Evolutionary conservation across 2,113 vertebrate species (phyloP).

Genomic region (Sphyrna mokarran): DNA sequence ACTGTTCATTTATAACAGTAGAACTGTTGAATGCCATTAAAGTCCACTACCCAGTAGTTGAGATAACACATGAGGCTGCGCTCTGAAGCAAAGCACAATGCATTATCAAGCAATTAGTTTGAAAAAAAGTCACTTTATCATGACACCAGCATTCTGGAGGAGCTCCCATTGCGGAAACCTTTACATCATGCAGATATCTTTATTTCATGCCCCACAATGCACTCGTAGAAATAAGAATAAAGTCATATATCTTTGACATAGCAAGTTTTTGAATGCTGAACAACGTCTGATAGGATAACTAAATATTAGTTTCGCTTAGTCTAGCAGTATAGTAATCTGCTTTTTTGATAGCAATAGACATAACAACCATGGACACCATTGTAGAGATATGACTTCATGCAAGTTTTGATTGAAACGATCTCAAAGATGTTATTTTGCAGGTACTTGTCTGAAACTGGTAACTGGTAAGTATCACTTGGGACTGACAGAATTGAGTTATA

Average conservation of each 20-base stretch:
- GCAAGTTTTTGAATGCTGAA: background rate
- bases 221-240: background rate
- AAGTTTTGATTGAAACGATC: background rate
- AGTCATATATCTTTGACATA: background rate
- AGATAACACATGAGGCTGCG: background rate
- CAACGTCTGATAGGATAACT: background rate
- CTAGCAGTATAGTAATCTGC: background rate
- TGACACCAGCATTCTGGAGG: constrained; percentile 16
- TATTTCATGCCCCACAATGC: constrained; percentile 7
- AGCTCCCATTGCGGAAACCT: background rate
- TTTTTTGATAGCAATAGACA: background rate
- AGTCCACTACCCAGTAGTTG: constrained; percentile 19
- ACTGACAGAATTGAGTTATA: constrained; percentile 6
- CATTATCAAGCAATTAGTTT: background rate
- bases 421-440: background rate
- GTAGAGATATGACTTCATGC: background rate
- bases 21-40: background rate
- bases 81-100: background rate
- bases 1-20: background rate
- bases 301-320: background rate
- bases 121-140: background rate
- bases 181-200: constrained; percentile 35
- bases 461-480: background rate
- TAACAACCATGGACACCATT: background rate
- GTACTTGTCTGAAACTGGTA: background rate